Percentiles rank a stretch among this genome's conserved stretches.
Evolutionary conservation across 2,888 invertebrate genomes (phyloP).

Genomic region (Sturmia bella): DNA sequence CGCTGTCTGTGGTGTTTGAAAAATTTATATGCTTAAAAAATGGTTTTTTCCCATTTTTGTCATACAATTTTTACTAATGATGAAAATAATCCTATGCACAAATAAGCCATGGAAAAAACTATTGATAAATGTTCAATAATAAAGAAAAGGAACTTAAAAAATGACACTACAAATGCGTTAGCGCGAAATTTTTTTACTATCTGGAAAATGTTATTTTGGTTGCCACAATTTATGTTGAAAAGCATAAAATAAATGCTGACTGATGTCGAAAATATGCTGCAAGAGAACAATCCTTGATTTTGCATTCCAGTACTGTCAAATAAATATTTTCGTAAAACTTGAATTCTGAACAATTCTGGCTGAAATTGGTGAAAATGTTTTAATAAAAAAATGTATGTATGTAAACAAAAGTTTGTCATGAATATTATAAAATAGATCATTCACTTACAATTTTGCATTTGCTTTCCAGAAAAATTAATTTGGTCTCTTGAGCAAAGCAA

Average conservation of each 20-base stretch:
- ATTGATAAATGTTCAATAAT: constrained; percentile 31
- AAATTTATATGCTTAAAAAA: constrained; percentile 55
- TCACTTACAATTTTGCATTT: too few relatives aligned
- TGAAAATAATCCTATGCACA: constrained; percentile 42
- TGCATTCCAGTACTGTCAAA: neutral
- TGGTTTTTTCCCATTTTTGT: constrained; percentile 56
- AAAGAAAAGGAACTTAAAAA: neutral
- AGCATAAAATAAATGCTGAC: constrained; percentile 14
- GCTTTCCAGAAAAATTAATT: too few relatives aligned
- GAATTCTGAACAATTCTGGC: too few relatives aligned
- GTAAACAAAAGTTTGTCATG: too few relatives aligned
- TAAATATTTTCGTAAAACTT: too few relatives aligned
- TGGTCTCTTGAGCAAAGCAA: too few relatives aligned
- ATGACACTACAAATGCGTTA: constrained; percentile 9
- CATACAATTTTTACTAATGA: constrained; percentile 61
- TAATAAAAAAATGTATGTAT: too few relatives aligned
- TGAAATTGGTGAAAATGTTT: too few relatives aligned
- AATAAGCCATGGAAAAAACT: constrained; percentile 5
- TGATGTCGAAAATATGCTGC: neutral
- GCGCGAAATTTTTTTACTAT: constrained; percentile 23
- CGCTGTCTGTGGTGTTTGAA: constrained; percentile 50
- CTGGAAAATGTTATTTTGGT: neutral
- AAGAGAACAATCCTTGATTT: neutral
- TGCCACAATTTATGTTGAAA: neutral
- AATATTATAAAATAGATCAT: too few relatives aligned